phyloP scores from a whole-genome alignment of 2,113 vertebrate species.

The Alethe castanea region DNA sequence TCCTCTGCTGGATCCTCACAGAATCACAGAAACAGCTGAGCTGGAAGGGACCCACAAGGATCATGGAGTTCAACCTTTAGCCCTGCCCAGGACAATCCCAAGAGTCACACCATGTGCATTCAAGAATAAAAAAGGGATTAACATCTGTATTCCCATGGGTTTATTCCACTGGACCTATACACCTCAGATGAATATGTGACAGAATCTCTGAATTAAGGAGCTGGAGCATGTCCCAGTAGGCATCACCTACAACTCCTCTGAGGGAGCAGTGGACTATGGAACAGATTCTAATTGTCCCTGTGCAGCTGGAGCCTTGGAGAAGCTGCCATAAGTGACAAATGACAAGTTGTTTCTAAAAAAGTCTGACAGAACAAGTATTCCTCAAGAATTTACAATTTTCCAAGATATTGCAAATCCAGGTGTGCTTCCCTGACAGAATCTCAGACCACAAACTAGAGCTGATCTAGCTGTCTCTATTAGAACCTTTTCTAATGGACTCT shows the following conservation, averaged over 20 bases:
- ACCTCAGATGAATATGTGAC: too few relatives aligned
- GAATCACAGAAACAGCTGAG: background rate
- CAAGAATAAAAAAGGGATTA: background rate
- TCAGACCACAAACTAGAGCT: background rate
- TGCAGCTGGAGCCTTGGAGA: background rate
- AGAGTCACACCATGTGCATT: background rate
- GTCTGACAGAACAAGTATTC: background rate
- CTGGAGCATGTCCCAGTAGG: background rate
- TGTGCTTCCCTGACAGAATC: background rate
- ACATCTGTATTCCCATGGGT: background rate
- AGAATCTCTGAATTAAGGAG: background rate
- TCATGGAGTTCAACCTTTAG: rapidly evolving
- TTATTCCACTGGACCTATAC: background rate
- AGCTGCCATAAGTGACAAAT: background rate
- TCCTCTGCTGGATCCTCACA: background rate
- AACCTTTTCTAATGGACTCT: background rate
- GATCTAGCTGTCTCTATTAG: background rate
- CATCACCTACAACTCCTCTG: background rate
- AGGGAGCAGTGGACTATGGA: background rate
- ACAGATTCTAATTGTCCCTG: background rate
- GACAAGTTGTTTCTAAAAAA: background rate
- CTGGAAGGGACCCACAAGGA: too few relatives aligned
- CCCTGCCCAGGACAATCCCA: background rate
- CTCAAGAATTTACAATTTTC: background rate
- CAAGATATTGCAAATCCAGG: background rate